Evolutionary conservation across 2,888 invertebrate genomes (phyloP).

Genomic region (Epistrophe grossulariae): DNA sequence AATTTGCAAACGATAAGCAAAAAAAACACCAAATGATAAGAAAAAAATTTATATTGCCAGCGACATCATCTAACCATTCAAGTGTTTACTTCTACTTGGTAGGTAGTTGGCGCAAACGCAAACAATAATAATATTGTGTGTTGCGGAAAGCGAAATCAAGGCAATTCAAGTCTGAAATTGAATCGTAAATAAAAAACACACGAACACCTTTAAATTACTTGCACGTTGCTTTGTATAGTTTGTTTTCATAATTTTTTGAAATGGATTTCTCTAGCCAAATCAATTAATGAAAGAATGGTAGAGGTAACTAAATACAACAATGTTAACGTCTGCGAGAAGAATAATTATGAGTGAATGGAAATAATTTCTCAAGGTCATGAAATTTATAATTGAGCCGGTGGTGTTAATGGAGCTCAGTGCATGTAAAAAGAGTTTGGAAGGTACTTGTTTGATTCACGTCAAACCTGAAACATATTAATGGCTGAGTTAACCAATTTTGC

Average conservation of each 20-base stretch:
- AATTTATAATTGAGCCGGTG: background rate
- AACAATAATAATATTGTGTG: background rate
- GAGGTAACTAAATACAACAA: slow-evolving; percentile 2
- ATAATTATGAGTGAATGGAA: slow-evolving; percentile 23
- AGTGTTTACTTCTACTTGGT: slow-evolving; percentile 2
- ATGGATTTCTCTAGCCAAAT: background rate
- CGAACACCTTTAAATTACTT: slow-evolving; percentile 20
- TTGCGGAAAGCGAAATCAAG: slow-evolving; percentile 39
- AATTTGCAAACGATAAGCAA: slow-evolving; percentile 18
- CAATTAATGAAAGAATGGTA: slow-evolving; percentile 16
- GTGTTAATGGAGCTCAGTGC: background rate
- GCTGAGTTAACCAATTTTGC: slow-evolving; percentile 1
- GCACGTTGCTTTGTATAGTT: slow-evolving; percentile 1
- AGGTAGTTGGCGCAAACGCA: slow-evolving; percentile 11
- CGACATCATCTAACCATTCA: background rate
- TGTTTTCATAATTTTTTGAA: background rate
- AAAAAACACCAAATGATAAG: slow-evolving; percentile 7
- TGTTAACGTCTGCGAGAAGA: slow-evolving; percentile 17
- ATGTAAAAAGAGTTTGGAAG: background rate
- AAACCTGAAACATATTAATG: slow-evolving; percentile 18
- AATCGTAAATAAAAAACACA: background rate
- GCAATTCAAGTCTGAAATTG: slow-evolving; percentile 17
- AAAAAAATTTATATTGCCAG: slow-evolving; percentile 14
- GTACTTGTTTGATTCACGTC: slow-evolving; percentile 11
- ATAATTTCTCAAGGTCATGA: slow-evolving; percentile 20